phyloP scores from a whole-genome alignment of 1,140 invertebrate species.

The Antheraea mylitta region DNA sequence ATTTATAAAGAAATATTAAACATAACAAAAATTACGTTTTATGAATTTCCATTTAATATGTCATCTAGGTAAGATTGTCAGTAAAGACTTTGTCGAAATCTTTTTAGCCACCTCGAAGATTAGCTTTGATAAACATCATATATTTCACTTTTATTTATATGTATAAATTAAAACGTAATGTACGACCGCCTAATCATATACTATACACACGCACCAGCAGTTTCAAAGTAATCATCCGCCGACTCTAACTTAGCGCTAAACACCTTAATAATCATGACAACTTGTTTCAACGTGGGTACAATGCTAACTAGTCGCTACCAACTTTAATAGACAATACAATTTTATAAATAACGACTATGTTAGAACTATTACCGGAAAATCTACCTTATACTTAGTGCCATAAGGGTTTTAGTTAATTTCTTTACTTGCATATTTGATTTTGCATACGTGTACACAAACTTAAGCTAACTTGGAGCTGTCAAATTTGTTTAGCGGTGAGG shows the following conservation, averaged over 20 bases:
- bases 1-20: too few relatives aligned
- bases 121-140: too few relatives aligned
- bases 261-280: slow-evolving; percentile 70
- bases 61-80: too few relatives aligned
- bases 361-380: slow-evolving; percentile 25
- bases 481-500: slow-evolving; percentile 76
- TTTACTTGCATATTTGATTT: slow-evolving; percentile 34
- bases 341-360: slow-evolving; percentile 15
- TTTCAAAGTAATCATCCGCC: slow-evolving; percentile 33
- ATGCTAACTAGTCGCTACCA: slow-evolving; percentile 63
- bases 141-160: too few relatives aligned
- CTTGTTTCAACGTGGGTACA: slow-evolving; percentile 67
- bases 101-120: too few relatives aligned
- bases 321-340: slow-evolving; percentile 51
- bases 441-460: slow-evolving; percentile 60
- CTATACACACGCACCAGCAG: slow-evolving; percentile 5
- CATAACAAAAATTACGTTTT: too few relatives aligned
- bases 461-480: slow-evolving; percentile 72
- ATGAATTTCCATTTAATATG: too few relatives aligned
- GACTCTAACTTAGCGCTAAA: slow-evolving; percentile 44
- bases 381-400: slow-evolving; percentile 24
- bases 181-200: background rate
- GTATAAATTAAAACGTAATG: background rate
- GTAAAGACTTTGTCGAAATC: too few relatives aligned
- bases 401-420: slow-evolving; percentile 25